These are phyloP conservation scores for Akabosia matsudoensis DNA, from an alignment of 1,140 invertebrate species.

Conservation along the genomic window DNA sequence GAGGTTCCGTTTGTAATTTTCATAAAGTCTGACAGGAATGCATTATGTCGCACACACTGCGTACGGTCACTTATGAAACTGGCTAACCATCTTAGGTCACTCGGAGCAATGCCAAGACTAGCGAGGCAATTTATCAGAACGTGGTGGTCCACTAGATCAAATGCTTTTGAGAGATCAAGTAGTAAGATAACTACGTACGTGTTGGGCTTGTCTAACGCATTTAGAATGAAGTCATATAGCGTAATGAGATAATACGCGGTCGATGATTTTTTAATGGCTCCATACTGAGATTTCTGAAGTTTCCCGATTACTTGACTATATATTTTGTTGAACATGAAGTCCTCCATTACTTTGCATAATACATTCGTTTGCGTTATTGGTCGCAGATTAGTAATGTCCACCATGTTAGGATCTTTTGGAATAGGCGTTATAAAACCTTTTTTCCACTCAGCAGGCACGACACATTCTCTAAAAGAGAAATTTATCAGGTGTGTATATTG, in stretches of 20 bases:
- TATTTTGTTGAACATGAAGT: constrained; percentile 27
- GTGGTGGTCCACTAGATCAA: constrained; percentile 29
- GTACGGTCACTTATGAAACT: constrained; percentile 8
- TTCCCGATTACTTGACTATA: constrained; percentile 3
- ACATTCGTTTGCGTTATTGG: constrained; percentile 18
- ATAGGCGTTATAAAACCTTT: background rate
- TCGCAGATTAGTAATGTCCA: background rate
- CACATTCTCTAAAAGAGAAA: background rate
- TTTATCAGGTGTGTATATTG: background rate
- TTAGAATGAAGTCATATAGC: constrained; percentile 4
- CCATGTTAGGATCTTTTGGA: background rate
- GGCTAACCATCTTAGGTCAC: constrained; percentile 17
- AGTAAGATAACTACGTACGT: constrained; percentile 18
- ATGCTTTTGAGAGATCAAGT: constrained; percentile 18
- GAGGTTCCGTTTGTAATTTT: background rate
- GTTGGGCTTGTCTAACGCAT: constrained; percentile 14
- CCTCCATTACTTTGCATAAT: constrained; percentile 26
- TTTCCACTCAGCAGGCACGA: background rate
- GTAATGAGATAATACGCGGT: background rate
- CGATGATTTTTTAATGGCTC: constrained; percentile 4
- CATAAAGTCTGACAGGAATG: background rate
- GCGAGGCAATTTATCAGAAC: background rate
- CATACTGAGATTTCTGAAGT: background rate
- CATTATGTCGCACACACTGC: background rate
- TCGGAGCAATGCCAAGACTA: background rate